phyloP scores from a whole-genome alignment of 37 sponge, comb jelly and placozoan species.

The Oscarella lobularis region DNA sequence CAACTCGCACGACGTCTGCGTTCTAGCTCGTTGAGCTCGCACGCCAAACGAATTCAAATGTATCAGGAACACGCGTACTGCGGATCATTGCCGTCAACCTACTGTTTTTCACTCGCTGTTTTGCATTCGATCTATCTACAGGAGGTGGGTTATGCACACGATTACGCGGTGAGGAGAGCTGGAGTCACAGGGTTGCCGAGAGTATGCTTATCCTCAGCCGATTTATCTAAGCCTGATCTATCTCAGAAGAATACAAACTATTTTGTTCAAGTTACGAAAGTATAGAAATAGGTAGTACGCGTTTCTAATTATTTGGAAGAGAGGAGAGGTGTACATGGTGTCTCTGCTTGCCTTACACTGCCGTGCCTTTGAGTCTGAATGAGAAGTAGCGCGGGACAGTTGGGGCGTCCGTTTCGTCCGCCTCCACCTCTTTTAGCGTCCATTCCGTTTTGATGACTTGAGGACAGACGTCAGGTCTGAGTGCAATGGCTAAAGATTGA shows the following conservation, averaged over 20 bases:
- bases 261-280: too few relatives aligned
- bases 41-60: slow-evolving; percentile 20
- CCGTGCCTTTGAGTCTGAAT: not conserved
- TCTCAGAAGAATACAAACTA: too few relatives aligned
- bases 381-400: not conserved
- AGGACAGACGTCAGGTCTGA: slow-evolving; percentile 10
- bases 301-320: too few relatives aligned
- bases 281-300: too few relatives aligned
- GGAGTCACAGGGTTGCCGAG: slow-evolving; percentile 56
- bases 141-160: slow-evolving; percentile 15
- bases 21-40: slow-evolving; percentile 42
- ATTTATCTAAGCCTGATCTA: too few relatives aligned
- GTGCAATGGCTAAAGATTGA: not conserved
- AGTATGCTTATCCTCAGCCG: slow-evolving; percentile 7
- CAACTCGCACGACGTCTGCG: slow-evolving; percentile 52
- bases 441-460: slow-evolving; percentile 35
- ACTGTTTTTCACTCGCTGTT: slow-evolving; percentile 47
- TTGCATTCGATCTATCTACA: slow-evolving; percentile 66
- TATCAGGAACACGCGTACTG: slow-evolving; percentile 24
- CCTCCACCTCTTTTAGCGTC: slow-evolving; percentile 7
- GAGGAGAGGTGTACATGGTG: too few relatives aligned
- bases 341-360: too few relatives aligned
- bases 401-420: not conserved
- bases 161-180: slow-evolving; percentile 53
- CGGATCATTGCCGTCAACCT: slow-evolving; percentile 43